Conservation (phyloP, 2,888 invertebrate genomes). For the Drosophila colorata region DNA sequence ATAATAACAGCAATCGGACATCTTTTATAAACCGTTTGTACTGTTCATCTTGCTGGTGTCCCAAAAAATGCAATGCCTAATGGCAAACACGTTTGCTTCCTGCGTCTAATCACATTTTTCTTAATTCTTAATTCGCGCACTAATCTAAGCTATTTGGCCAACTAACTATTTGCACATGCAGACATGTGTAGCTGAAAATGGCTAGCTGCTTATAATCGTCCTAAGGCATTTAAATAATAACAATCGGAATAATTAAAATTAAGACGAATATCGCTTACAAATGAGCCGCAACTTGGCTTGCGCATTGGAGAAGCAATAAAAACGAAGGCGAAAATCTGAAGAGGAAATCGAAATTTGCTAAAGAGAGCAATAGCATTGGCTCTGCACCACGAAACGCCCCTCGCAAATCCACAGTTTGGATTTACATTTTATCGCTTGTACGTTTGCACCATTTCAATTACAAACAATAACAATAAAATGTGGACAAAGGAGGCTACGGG, state of each 20-base stretch:
- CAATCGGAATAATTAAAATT: conserved; percentile 70
- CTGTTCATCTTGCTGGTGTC: too few species aligned
- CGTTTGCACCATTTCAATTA: conserved; percentile 82
- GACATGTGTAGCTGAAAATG: neutral
- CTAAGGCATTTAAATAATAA: conserved; percentile 38
- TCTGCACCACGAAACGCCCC: conserved; percentile 11
- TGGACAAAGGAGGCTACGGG: conserved; percentile 20
- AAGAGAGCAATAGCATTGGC: conserved; percentile 74
- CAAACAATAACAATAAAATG: conserved; percentile 81
- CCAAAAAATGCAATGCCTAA: too few species aligned
- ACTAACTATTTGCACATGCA: too few species aligned
- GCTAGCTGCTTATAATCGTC: conserved; percentile 37
- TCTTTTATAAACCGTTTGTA: neutral
- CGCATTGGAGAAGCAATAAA: conserved; percentile 62
- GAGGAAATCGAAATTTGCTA: conserved; percentile 82
- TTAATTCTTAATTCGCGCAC: too few species aligned
- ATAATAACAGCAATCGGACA: neutral
- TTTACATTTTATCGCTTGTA: conserved; percentile 82
- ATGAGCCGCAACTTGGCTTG: conserved; percentile 45
- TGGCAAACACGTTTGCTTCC: too few species aligned
- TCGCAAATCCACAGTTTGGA: conserved; percentile 53
- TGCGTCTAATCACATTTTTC: too few species aligned
- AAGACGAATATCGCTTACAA: conserved; percentile 42
- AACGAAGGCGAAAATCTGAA: conserved; percentile 67
- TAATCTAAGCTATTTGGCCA: too few species aligned